Base-by-base conservation (phyloP, 2,888 invertebrate species). In the Cabera pusaria region DNA sequence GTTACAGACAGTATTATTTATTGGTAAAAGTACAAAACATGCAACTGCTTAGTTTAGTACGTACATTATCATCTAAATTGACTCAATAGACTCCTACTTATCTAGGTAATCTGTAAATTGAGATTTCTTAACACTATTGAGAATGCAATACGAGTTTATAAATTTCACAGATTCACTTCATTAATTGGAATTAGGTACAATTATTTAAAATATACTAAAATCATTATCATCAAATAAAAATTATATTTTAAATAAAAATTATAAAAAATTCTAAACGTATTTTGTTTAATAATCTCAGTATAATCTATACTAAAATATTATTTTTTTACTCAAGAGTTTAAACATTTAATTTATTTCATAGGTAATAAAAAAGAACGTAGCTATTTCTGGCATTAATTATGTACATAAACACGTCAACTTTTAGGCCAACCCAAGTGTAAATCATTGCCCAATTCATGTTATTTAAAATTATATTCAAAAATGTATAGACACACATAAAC, bases 361-460 rank as follows among this genome's bases (percentile, higher is more conserved):
- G 14, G 14, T 14, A 14, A 14, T 14, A 14, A 14, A n/a, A n/a
- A n/a, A n/a, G n/a, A n/a, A n/a, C n/a, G 7, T 19, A 31, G 5
- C 10, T 10, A 27, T 14, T 6, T 11, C 11, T 7, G 7, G n/a
- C n/a, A n/a, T n/a, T n/a, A n/a, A n/a, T 7, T 22, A 22, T 12
- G 11, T 12, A 20, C 20, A 28, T 22, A 6, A 28, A 36, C 16
- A 37, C 17, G 34, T 12, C 8, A 29, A 22, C 3, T 23, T 27
- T 38, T 52, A 54, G 56, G 50, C 52, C 52, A 43, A 44, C 34
- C 41, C 27, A 40, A 38, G 42, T 10, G 34, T 45, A 51, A 54
- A 43, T 36, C 52, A 46, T 49, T 50, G 29, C 45, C 52, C 49
- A 44, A 28, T 37, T 41, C 6, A 21, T 27, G 10, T 34, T 6